Conservation (phyloP, 2,113 vertebrate genomes). For the Polypterus senegalus region DNA sequence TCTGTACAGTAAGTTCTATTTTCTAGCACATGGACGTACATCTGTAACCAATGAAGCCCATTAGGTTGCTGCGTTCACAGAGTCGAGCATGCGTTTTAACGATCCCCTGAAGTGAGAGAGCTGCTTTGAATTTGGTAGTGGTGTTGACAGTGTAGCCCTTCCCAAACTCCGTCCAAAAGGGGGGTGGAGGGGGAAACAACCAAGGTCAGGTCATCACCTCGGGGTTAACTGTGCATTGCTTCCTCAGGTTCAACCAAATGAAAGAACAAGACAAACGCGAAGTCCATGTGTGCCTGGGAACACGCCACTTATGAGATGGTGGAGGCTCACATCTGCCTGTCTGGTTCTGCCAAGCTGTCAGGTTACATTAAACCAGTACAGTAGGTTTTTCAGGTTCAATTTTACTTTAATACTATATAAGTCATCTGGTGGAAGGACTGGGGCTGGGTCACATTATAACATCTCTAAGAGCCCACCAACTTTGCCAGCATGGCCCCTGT, state of each 20-base stretch:
- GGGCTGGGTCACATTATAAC: background rate
- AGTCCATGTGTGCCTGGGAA: background rate
- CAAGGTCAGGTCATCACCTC: too few species aligned
- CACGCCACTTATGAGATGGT: background rate
- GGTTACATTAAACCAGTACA: background rate
- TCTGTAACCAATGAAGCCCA: conserved; percentile 29
- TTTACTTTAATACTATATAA: conserved; percentile 11
- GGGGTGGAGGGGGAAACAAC: too few species aligned
- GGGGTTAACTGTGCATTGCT: too few species aligned
- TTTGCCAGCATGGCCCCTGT: conserved; percentile 2
- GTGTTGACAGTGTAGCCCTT: background rate
- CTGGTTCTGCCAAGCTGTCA: background rate
- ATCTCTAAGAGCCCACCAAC: conserved; percentile 1
- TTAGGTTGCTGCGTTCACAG: conserved; percentile 25
- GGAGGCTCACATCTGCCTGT: background rate
- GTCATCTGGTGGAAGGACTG: conserved; percentile 12
- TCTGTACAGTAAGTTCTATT: too few species aligned
- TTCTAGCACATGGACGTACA: conserved; percentile 15
- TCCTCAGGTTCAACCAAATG: too few species aligned
- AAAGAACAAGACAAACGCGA: too few species aligned
- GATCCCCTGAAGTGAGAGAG: conserved; percentile 16
- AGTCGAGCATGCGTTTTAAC: conserved; percentile 7
- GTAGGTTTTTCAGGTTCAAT: background rate
- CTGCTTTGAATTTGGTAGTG: conserved; percentile 13
- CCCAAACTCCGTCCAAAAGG: too few species aligned